Base-by-base conservation (phyloP, 1,140 invertebrate species). In the Drosophila biarmipes region DNA sequence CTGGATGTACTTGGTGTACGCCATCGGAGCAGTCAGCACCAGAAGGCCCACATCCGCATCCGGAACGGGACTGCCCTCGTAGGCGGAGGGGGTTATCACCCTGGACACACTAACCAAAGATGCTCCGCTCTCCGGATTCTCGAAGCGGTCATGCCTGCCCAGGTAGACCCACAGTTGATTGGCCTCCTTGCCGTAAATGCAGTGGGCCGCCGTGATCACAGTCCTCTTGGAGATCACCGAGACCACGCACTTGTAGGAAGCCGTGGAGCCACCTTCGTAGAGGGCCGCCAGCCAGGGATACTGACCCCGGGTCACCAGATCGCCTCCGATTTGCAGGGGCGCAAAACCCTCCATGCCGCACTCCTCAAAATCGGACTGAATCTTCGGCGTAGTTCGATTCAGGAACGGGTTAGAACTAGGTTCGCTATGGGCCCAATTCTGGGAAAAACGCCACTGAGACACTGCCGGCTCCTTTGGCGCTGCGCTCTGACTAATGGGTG, bases 311-410 rank as follows among this genome's bases (percentile, higher is more conserved):
- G 52, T 57, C 10, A 61, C 52, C 0, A 92, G 89, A 6, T 92
- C 78, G 2, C 95, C 95, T 6, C 95, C 95, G 10, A 94, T 27
- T n/a, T 79, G 74, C 6, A 75, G 37, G 1, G 72, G 62, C 12
- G 58, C 37, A 14, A 80, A 69, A 2, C 82, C 82, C 37, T 87
- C 82, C 21, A 49, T 19, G 1, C 82, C 82, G 27, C 82, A 87
- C 43, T 89, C 51, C 0, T 48, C 37, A 0, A 24, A 21, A 0
- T 24, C 19, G 0, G 69, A 24, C 2, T 51, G 46, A 6, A 24
- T 6, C 4, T 40, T 42, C 6, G 42, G 57, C 8, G 4, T 19
- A 2, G 5, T 29, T 10, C 31, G 14, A 8, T 21, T 12, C 8
- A 80, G 10, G 11, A 80, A 85, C 0, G 81, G 82, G 49, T 85